Evolutionary conservation across 2,113 vertebrate species (phyloP), one percentile per base, ranked within the genome.

Genomic region (Scomber scombrus): DNA sequence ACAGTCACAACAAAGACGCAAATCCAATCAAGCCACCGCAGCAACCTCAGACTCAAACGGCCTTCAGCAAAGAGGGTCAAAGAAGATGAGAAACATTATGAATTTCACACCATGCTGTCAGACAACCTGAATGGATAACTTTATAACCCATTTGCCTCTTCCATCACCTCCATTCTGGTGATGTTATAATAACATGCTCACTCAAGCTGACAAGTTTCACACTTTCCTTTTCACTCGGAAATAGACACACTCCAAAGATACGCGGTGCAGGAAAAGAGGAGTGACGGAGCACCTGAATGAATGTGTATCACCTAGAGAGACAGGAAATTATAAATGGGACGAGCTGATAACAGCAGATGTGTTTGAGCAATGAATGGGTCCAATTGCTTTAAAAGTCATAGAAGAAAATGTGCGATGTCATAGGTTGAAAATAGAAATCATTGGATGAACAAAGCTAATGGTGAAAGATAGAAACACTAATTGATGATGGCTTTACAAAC

Each of bases 141-240:
- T 71, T 60, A 50, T 54, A 72, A 56, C 55, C 26, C 66, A 45
- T 86, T 57, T 72, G 51, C 52, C 60, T 74, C 62, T 14, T 71
- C 5, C 66, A 66, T 87, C 74, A 12, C 63, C 82, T 77, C 81
- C 3, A 18, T 56, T 63, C 16, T 40, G 64, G 47, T 12, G 3
- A 75, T 31, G 71, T 63, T 72, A 34, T 78, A 82, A 84, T 78
- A 89, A 86, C 84, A 84, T 15, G 78, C 84, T 86, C 57, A 11
- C 82, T 78, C 82, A 75, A 71, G 72, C 82, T 75, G 80, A 86
- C 78, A 72, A 60, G 51, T 61, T 86, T 80, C 79, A 78, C 85
- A 40, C 76, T 81, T 85, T 75, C 66, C 87, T 87, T 86, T 87
- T 88, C 69, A 47, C 63, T 75, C 18, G 0, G 61, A 71, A 65